Evolutionary conservation across 1,140 invertebrate genomes (phyloP).

Genomic region (Danaus plexippus): DNA sequence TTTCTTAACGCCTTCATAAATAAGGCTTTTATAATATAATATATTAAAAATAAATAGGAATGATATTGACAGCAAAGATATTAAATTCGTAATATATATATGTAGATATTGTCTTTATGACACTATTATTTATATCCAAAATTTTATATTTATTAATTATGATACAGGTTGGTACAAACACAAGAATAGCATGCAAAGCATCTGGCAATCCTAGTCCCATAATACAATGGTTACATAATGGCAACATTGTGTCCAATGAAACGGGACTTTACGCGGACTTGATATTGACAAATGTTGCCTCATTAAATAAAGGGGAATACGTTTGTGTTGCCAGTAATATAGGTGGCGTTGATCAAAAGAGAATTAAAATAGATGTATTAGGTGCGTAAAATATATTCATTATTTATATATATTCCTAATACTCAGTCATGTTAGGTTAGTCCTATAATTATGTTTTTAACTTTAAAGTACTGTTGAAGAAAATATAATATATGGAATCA

Average conservation of each 20-base stretch:
- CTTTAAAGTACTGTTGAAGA: too few species aligned
- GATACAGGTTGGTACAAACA: constrained; percentile 33
- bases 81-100: too few species aligned
- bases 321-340: constrained; percentile 53
- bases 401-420: background rate
- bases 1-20: too few species aligned
- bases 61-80: too few species aligned
- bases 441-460: too few species aligned
- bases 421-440: too few species aligned
- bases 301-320: constrained; percentile 39
- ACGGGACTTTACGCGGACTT: constrained; percentile 40
- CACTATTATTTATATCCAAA: too few species aligned
- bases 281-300: constrained; percentile 27
- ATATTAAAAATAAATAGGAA: too few species aligned
- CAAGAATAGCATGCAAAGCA: constrained; percentile 46
- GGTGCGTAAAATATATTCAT: constrained; percentile 30
- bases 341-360: constrained; percentile 44
- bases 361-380: constrained; percentile 49
- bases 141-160: too few species aligned
- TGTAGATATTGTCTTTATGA: too few species aligned
- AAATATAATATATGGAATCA: too few species aligned
- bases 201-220: constrained; percentile 40
- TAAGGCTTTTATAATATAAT: too few species aligned
- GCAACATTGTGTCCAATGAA: constrained; percentile 37
- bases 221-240: constrained; percentile 58